These are phyloP conservation scores for Trididemnum clinides DNA, from an alignment of 23 tunicate genomes.

Conservation along the genomic window DNA sequence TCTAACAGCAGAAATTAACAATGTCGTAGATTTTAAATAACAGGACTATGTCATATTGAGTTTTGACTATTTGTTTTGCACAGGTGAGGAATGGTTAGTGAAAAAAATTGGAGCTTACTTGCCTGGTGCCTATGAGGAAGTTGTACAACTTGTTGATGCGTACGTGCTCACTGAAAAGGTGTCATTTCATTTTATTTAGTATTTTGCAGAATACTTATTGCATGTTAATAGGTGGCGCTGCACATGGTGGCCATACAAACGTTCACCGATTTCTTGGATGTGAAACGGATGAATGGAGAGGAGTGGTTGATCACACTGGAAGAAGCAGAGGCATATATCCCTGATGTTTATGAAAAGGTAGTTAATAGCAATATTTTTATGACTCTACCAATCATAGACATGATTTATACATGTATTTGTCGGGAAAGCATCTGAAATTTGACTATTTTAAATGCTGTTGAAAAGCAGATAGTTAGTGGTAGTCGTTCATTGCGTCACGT, in stretches of 20 bases:
- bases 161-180: constrained; percentile 90
- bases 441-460: too few species aligned
- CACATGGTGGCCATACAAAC: constrained; percentile 89
- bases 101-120: constrained; percentile 85
- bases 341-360: constrained; percentile 94
- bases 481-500: too few species aligned
- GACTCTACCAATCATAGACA: too few species aligned
- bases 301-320: constrained; percentile 89
- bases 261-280: constrained; percentile 77
- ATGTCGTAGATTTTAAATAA: too few species aligned
- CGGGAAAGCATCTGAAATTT: too few species aligned
- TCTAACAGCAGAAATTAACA: too few species aligned
- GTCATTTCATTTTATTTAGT: not conserved
- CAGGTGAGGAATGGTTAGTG: constrained; percentile 96
- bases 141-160: constrained; percentile 71
- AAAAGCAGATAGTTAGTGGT: too few species aligned
- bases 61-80: not conserved
- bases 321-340: constrained; percentile 87
- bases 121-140: constrained; percentile 91
- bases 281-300: constrained; percentile 85
- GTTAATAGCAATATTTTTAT: too few species aligned
- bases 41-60: too few species aligned
- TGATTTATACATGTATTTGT: too few species aligned
- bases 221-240: constrained; percentile 65
- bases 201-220: not conserved